These are phyloP conservation scores for Falco punctatus DNA, from an alignment of 2,113 vertebrate genomes.

Conservation along the genomic window DNA sequence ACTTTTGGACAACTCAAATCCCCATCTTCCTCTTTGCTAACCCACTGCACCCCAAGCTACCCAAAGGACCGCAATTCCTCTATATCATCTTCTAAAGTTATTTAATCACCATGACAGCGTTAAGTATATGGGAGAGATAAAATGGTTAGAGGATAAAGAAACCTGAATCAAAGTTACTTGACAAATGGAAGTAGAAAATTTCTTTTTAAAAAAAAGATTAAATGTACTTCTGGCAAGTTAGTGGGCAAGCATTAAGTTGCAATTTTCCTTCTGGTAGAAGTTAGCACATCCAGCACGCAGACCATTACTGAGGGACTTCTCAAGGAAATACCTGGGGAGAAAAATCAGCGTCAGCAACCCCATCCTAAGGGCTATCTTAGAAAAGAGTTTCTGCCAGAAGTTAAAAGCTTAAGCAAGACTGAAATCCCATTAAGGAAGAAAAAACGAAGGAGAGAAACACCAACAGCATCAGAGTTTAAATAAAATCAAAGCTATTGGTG, in stretches of 20 bases:
- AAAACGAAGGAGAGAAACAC: neutral
- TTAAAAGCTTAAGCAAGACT: neutral
- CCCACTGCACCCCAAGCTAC: fast-evolving
- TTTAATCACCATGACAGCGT: neutral
- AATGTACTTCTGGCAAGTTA: neutral
- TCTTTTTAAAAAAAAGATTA: neutral
- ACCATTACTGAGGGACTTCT: neutral
- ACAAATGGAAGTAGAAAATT: neutral
- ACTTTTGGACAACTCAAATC: neutral
- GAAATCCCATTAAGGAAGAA: neutral
- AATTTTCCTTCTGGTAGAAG: neutral
- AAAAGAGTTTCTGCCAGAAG: neutral
- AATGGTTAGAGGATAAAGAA: neutral
- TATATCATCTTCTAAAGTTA: neutral
- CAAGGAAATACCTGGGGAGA: neutral
- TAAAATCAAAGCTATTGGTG: neutral
- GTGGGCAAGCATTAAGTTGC: neutral
- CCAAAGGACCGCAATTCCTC: neutral
- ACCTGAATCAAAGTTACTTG: neutral
- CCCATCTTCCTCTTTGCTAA: neutral
- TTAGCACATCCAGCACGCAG: neutral
- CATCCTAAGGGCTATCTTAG: neutral
- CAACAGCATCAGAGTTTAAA: neutral
- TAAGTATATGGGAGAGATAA: neutral
- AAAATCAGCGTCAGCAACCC: neutral